Evolutionary conservation across 1,140 invertebrate genomes (phyloP), one percentile per base, ranked within the genome.

Genomic region (Dendroctonus ponderosae): DNA sequence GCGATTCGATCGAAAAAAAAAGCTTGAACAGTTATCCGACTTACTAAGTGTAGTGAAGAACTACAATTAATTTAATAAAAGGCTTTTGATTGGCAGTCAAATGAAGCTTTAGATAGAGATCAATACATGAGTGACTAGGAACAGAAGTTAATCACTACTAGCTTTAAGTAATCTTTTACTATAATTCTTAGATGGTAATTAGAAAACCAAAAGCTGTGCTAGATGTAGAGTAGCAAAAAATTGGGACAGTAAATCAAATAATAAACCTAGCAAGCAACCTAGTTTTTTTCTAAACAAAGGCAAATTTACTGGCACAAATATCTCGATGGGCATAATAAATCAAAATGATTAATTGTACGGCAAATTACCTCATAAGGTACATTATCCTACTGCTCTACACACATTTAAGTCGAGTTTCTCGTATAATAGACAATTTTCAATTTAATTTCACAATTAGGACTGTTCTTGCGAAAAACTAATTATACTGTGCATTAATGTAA

Each of bases 331-430:
- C 42, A 54, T 62, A 62, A 54, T 64, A 64, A 54, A 64, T 64
- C 62, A 64, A 56, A 56, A 64, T 64, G 62, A 64, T 64, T 54
- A 64, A 64, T 54, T 56, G 44, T 41, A 15, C 40, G 14, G 42
- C 51, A 49, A 56, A 64, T 64, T 64, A 64, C 62, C 51, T 64
- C 51, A 64, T 54, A 64, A 54, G 62, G 62, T 46, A 64, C 62
- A 26, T 43, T 62, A 62, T 53, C 50, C 48, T 44, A 51, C 48
- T 51, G 8, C 14, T 11, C n/a, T 11, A 64, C 51, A 56, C 41
- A 46, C 48, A 49, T 14, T 6, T 37, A 11, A 44, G 6, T n/a
- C 11, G 14, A 12, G 44, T 48, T 60, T 42, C 26, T 62, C 8
- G 15, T 59, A 43, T 40, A 43, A 43, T 44, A 44, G 37, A 54